Evolutionary conservation across 2,113 vertebrate species (phyloP).

Genomic region (Chloropsis cyanopogon): DNA sequence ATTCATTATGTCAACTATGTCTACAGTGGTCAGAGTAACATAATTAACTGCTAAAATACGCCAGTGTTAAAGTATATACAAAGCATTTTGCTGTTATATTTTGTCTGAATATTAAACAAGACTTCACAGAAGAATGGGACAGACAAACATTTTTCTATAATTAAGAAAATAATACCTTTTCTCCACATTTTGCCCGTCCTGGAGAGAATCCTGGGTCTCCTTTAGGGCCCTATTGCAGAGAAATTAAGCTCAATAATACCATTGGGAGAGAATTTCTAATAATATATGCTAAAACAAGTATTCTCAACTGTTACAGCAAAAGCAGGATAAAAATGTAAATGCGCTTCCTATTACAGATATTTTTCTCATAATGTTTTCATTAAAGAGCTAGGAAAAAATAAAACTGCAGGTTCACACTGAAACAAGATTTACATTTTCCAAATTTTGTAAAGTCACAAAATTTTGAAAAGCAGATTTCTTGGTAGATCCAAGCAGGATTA

Average conservation of each 20-base stretch:
- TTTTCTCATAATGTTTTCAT: neutral
- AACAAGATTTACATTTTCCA: neutral
- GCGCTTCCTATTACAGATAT: neutral
- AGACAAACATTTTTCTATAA: neutral
- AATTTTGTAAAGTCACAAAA: neutral
- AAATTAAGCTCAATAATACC: neutral
- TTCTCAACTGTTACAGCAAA: neutral
- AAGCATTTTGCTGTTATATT: neutral
- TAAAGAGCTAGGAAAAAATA: neutral
- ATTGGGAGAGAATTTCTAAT: neutral
- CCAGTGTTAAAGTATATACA: neutral
- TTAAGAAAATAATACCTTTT: slow-evolving; percentile 79
- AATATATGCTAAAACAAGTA: neutral
- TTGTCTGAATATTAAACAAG: neutral
- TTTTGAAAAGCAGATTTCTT: neutral
- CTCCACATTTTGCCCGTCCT: slow-evolving; percentile 82
- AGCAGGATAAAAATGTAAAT: neutral
- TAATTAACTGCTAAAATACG: neutral
- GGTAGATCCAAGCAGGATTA: neutral
- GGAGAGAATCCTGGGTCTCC: slow-evolving; percentile 93
- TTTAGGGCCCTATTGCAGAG: slow-evolving; percentile 82
- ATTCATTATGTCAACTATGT: neutral
- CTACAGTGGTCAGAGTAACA: neutral
- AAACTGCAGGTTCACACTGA: neutral
- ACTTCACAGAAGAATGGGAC: neutral